These are phyloP conservation scores for Volucella inflata DNA, from an alignment of 2,888 invertebrate genomes.

Conservation along the genomic window DNA sequence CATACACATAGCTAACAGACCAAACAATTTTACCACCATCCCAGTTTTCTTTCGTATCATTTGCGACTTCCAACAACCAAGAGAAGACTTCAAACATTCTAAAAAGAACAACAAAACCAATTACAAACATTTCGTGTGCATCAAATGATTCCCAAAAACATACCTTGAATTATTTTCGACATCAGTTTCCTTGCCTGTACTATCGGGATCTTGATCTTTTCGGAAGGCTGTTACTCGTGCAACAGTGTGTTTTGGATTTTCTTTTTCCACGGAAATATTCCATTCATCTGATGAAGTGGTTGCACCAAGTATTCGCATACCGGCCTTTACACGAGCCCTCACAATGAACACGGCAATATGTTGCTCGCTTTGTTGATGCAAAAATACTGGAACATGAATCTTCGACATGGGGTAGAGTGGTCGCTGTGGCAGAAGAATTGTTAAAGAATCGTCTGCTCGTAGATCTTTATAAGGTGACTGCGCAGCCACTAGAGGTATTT, in stretches of 20 bases:
- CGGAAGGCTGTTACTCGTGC: conserved; percentile 94
- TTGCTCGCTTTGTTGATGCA: conserved; percentile 88
- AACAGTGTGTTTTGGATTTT: conserved; percentile 92
- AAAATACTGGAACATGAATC: conserved; percentile 95
- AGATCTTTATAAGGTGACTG: conserved; percentile 93
- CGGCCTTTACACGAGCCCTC: conserved; percentile 95
- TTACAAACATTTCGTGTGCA: too few species aligned
- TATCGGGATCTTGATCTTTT: conserved; percentile 85
- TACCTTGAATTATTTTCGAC: conserved; percentile 67
- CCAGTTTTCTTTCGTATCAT: conserved; percentile 90
- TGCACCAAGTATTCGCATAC: conserved; percentile 92
- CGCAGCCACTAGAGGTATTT: conserved; percentile 90
- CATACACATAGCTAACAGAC: conserved; percentile 90
- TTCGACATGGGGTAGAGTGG: conserved; percentile 95
- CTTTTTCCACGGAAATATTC: conserved; percentile 93
- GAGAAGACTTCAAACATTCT: conserved; percentile 93
- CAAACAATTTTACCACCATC: conserved; percentile 94
- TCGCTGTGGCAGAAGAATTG: conserved; percentile 93
- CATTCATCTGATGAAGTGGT: conserved; percentile 91
- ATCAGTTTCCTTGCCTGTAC: conserved; percentile 73
- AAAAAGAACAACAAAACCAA: background rate
- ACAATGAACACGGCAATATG: conserved; percentile 92
- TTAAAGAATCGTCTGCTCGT: conserved; percentile 92
- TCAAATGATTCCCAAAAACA: background rate
- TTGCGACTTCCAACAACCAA: conserved; percentile 95